Evolutionary conservation across 2,797 vertebrate genomes (phyloP), one percentile per base, ranked within the genome.

Genomic region (Ctenopoma kingsleyae): DNA sequence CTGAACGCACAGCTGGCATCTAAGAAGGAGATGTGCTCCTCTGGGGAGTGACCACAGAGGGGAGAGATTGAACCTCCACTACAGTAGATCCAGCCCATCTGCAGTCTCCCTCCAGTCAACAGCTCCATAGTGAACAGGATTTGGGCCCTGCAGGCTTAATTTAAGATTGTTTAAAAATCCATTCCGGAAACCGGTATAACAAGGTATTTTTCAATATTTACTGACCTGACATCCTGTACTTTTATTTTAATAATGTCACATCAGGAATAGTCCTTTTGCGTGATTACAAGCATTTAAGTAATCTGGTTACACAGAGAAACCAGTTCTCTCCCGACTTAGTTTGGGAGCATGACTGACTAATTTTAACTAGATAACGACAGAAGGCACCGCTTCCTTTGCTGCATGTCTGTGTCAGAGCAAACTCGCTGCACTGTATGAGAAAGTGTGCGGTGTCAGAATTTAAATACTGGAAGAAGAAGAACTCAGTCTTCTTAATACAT

Each of bases 1-100:
- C 83, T 82, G 77, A 57, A 51, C 40, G 67, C 66, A 67, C 83
- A 82, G 80, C 80, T 85, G 79, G 73, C 17, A 3, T 61, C 16
- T 57, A 50, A 71, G 50, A 62, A 51, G 36, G 58, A 67, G 68
- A 8, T 50, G 50, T 46, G 12, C 32, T 72, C 68, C 71, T 71
- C 51, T 56, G 27, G 82, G 60, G 66, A 64, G 60, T 25, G 61
- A 59, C 56, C 49, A 65, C 38, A 68, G 66, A 70, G 52, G 35
- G 59, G 61, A 73, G 40, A 19, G 15, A 70, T 43, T 44, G 46
- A 66, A 17, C 40, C n/a, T 25, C 22, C 16, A 12, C 38, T 20
- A 43, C 32, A 54, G 15, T 3, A 7, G 40, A 41, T 49, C 17
- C 36, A 7, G 13, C 23, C 40, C 58, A 63, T 76, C 50, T 63